Evolutionary conservation across 2,797 vertebrate genomes (phyloP), one percentile per base, ranked within the genome.

Genomic region (Parauchenoglanis punctatus): DNA sequence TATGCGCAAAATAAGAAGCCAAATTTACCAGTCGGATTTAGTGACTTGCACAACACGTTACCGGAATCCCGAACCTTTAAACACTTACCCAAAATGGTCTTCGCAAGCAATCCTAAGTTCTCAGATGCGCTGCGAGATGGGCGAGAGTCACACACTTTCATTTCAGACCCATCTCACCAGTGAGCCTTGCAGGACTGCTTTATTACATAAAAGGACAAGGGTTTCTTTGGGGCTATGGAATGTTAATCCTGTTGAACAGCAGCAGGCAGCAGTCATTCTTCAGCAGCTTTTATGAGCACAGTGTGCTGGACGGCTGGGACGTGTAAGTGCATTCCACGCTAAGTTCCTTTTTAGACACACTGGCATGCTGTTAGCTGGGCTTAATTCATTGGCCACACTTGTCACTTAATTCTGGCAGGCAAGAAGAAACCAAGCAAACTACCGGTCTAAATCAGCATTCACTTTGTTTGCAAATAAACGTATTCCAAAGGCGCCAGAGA

Each of bases 321-420:
- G 49, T 67, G 65, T 82, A 83, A 56, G 54, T 68, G 59, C 78
- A 83, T 77, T 78, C 85, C 65, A 56, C 67, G 61, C 81, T 75
- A 25, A 17, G 61, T 40, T 76, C 59, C 84, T 52, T 85, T 82
- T 86, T 81, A 85, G 52, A 59, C 63, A 52, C 75, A 18, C 76
- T 67, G 76, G 67, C 75, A 76, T 54, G 77, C 78, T 81, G 84
- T 73, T 63, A 61, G 76, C 89, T 89, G 91, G 92, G 91, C 89
- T 93, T 89, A 91, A 92, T 84, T 85, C 83, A 83, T 59, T 58
- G 84, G 89, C 85, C 83, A 82, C 77, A 78, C 82, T 88, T 84
- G 81, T 83, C 81, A 83, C 81, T 83, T 68, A 59, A 83, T 81
- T 87, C 86, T 35, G 12, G 76, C 61, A 49, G 63, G 83, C 83